Base-by-base conservation (phyloP, 1,140 invertebrate species). In the Rhopalosiphum maidis region DNA sequence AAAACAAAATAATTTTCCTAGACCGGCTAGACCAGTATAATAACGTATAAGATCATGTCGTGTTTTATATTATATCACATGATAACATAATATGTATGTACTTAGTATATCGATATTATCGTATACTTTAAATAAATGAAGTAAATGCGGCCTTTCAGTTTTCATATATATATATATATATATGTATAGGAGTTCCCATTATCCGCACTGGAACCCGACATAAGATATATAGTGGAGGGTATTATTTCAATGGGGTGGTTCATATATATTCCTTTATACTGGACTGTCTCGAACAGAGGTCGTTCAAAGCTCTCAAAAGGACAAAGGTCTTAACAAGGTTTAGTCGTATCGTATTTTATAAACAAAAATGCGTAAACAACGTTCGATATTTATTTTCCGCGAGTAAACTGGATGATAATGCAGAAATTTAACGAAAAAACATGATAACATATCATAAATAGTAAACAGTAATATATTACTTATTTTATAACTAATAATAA, bases 211-310 rank as follows among this genome's bases (percentile, higher is more conserved):
- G 83, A 86, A 43, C 83, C 83, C 37, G 37, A 85, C 83, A 43
- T 86, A 86, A 86, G 83, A 86, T 86, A 86, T 86, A 86, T 41
- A 86, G 37, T 2, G 22, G 25, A 86, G 41, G 83, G 83, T 86
- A 86, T 43, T 86, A 86, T 86, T 86, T 86, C 83, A 86, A 86
- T 86, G 83, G 83, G 83, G 83, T 86, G 83, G 83, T 86, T 86
- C 37, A 43, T 86, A 77, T 77, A 86, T 86, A 86, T 86, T 86
- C 83, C 83, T 86, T 86, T 86, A 43, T n/a, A 77, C 83, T 43
- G 83, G 83, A 86, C 83, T 86, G 83, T 86, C 83, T 43, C 83
- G 37, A 86, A 43, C 83, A 86, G 83, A 86, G 83, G 83, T 86
- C 83, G 83, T 86, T 86, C 83, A 86, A 43, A 86, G 83, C 83